Conservation (phyloP, 2,888 invertebrate genomes). For the Luperina nickerlii region DNA sequence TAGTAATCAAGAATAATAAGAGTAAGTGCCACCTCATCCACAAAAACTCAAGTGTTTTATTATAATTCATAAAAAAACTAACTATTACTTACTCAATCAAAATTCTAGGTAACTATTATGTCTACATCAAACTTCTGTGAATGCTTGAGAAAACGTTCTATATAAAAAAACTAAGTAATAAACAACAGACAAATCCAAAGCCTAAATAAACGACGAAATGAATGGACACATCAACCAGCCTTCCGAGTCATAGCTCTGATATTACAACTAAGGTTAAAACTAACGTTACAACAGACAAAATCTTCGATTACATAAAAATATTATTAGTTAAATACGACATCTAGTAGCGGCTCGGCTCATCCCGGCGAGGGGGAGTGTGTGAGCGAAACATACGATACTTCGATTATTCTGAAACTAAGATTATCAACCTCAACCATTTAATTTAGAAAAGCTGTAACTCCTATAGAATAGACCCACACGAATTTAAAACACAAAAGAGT, state of each 20-base stretch:
- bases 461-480: constrained; percentile 34
- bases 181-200: constrained; percentile 64
- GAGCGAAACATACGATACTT: constrained; percentile 34
- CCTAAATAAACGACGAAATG: constrained; percentile 65
- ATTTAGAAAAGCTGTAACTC: constrained; percentile 48
- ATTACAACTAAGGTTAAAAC: constrained; percentile 79
- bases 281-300: constrained; percentile 79
- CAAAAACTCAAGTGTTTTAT: constrained; percentile 57
- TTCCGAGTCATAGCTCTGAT: constrained; percentile 80
- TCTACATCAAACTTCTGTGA: constrained; percentile 57
- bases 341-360: constrained; percentile 43
- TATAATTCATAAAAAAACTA: constrained; percentile 53
- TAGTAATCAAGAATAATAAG: constrained; percentile 58
- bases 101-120: constrained; percentile 65
- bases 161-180: constrained; percentile 58
- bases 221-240: constrained; percentile 89
- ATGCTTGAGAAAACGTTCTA: constrained; percentile 50
- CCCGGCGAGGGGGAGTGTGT: constrained; percentile 19
- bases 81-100: constrained; percentile 57
- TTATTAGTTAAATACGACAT: constrained; percentile 57
- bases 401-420: constrained; percentile 34
- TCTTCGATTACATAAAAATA: constrained; percentile 64
- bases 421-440: constrained; percentile 48
- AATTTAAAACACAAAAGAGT: constrained; percentile 57
- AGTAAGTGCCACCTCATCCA: constrained; percentile 53